Conservation (phyloP, 1,140 invertebrate species). For the Chironomus striatipennis region DNA sequence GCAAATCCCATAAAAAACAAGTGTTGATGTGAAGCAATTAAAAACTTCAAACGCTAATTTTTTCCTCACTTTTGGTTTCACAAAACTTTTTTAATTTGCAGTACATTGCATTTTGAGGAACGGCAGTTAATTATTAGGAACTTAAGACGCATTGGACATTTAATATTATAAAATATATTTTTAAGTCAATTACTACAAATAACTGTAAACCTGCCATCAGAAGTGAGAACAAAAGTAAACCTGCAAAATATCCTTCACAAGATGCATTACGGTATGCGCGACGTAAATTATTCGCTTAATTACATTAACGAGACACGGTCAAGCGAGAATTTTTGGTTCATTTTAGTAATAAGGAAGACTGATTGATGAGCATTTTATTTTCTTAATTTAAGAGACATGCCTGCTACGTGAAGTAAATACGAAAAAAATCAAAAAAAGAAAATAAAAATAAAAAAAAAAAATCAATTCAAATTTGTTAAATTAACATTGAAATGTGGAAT, state of each 20-base stretch:
- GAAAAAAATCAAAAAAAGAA: too few relatives aligned
- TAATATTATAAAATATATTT: too few relatives aligned
- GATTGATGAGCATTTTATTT: not conserved
- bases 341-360: not conserved
- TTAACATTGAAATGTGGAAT: slow-evolving; percentile 19
- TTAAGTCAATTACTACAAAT: too few relatives aligned
- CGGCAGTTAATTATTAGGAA: too few relatives aligned
- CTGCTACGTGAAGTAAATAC: too few relatives aligned
- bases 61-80: not conserved
- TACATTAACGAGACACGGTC: not conserved
- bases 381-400: too few relatives aligned
- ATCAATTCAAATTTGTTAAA: not conserved
- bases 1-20: not conserved
- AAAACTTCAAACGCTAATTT: not conserved
- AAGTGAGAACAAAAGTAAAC: too few relatives aligned
- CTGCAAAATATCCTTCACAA: not conserved
- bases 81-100: too few relatives aligned
- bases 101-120: too few relatives aligned
- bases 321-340: not conserved
- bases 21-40: slow-evolving; percentile 14
- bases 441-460: too few relatives aligned
- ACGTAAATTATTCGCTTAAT: slow-evolving; percentile 22
- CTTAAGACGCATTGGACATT: too few relatives aligned
- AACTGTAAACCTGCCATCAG: too few relatives aligned
- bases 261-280: slow-evolving; percentile 18